Evolutionary conservation across 1,140 invertebrate species (phyloP).

Genomic region (Medauroidea extradentata): DNA sequence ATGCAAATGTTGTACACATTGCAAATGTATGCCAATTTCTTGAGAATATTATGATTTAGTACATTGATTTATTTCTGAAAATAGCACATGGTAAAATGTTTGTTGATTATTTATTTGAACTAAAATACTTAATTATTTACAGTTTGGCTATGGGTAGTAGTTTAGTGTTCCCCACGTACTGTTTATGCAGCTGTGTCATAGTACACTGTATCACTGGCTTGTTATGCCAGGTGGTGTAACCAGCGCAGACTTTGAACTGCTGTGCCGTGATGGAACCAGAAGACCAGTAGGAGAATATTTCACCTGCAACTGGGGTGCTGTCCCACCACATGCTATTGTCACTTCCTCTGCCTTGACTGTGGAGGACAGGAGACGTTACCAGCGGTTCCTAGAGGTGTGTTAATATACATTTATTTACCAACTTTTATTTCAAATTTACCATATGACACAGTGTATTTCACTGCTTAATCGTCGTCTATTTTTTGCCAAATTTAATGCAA

Average conservation of each 20-base stretch:
- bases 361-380: slow-evolving; percentile 55
- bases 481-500: no score
- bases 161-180: background rate
- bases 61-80: no score
- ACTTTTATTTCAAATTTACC: no score
- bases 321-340: slow-evolving; percentile 83
- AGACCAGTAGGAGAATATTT: slow-evolving; percentile 64
- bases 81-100: no score
- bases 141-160: background rate
- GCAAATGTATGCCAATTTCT: no score
- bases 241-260: slow-evolving; percentile 73
- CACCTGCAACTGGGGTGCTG: slow-evolving; percentile 80
- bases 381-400: slow-evolving; percentile 38
- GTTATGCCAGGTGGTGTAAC: slow-evolving; percentile 50
- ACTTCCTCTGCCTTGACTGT: slow-evolving; percentile 70
- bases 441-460: background rate
- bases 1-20: no score
- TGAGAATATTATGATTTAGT: no score
- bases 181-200: background rate
- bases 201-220: slow-evolving; percentile 8
- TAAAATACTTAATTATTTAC: background rate
- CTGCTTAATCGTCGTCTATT: no score
- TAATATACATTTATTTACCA: no score
- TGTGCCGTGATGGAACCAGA: slow-evolving; percentile 80
- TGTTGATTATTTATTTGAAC: background rate